Conservation (phyloP, 2,797 vertebrate species). For the Brotula barbata region DNA sequence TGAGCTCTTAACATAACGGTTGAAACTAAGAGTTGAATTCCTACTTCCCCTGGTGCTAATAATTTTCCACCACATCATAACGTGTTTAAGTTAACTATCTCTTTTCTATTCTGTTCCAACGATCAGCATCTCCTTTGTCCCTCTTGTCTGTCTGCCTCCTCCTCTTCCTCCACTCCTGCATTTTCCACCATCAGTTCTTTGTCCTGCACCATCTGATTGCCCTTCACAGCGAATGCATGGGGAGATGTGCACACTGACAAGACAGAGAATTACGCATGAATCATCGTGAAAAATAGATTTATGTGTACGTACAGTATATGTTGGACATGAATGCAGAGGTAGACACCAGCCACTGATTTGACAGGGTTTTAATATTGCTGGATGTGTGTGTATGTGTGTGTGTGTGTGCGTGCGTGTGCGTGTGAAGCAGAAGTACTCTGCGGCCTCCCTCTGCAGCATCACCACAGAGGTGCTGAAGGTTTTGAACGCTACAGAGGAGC, state of each 20-base stretch:
- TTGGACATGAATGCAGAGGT: too few relatives aligned
- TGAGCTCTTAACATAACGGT: too few relatives aligned
- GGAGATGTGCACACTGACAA: conserved; percentile 7
- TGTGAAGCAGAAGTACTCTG: conserved; percentile 92
- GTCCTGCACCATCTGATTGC: conserved; percentile 1
- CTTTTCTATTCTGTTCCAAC: background rate
- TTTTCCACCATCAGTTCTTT: conserved; percentile 20
- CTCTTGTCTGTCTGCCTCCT: conserved; percentile 1
- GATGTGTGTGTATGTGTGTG: conserved; percentile 3
- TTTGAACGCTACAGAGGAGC: conserved; percentile 94
- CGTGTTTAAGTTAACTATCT: too few relatives aligned
- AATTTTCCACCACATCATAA: background rate
- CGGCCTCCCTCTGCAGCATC: conserved; percentile 97
- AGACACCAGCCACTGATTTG: too few relatives aligned
- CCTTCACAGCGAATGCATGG: conserved; percentile 13
- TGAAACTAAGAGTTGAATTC: too few relatives aligned
- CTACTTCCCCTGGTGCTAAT: background rate
- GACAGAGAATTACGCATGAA: too few relatives aligned
- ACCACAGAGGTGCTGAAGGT: conserved; percentile 97
- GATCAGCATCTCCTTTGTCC: background rate
- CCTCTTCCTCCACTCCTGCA: background rate
- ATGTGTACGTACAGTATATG: too few relatives aligned
- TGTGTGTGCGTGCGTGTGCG: conserved; percentile 18
- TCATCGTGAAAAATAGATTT: too few relatives aligned
- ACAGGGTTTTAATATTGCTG: too few relatives aligned